Base-by-base conservation (phyloP, 2,797 vertebrate genomes). In the Perodicticus potto region DNA sequence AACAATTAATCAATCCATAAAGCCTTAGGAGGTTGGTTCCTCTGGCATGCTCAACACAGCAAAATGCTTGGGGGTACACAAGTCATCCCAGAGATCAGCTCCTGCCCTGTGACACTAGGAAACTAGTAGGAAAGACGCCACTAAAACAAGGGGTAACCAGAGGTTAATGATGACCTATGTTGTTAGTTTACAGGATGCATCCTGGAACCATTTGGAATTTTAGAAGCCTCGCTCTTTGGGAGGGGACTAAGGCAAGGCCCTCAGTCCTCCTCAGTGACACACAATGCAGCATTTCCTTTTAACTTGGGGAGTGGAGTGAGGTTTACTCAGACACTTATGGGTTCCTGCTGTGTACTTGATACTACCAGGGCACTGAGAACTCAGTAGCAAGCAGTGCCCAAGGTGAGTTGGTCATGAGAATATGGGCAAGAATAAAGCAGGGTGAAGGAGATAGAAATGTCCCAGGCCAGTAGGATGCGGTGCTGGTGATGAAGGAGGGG, bases 1-100 rank as follows among this genome's bases (percentile, higher is more conserved):
- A 93, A 88, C 61, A 86, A 86, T 94, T 90, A 96, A 94, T 86
- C 85, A 84, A 59, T 10, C 49, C 55, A 10, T 22, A 80, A 93
- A 45, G 82, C 77, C 55, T 80, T 23, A 73, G 77, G 84, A 53
- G 27, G 40, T 34, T 29, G 20, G 29, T 23, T 29, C 57, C 85
- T 55, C 4, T 34, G 77, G 59, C 4, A 11, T 12, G 43, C 40
- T 70, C 74, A 69, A 55, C 7, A 55, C 9, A 55, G 53, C 20
- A 55, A 82, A 77, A 27, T 3, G 57, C 40, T 69, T 19, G 22
- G 59, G 84, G 72, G 76, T 12, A 9, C 1, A 6, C n/a, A n/a
- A 13, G 23, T 25, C 37, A 55, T 6, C 72, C 74, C n/a, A 53
- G 69, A 67, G 53, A 34, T 7, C 1, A 7, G 88, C 6, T n/a